Percentiles rank a stretch among this genome's conserved stretches.
These are phyloP conservation scores for Noctua janthe DNA, from an alignment of 2,888 invertebrate genomes.

Conservation along the genomic window DNA sequence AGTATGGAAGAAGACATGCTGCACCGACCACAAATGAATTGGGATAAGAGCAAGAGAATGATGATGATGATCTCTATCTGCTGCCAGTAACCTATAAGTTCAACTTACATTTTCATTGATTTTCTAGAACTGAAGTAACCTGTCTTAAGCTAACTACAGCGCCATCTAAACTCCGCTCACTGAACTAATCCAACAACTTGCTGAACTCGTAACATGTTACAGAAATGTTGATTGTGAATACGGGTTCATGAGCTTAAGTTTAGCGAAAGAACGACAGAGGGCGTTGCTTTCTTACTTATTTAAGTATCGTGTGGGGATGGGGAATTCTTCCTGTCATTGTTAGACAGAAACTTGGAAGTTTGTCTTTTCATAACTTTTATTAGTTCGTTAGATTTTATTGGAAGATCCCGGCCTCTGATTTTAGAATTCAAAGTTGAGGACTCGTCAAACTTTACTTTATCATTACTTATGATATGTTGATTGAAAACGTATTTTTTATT, in stretches of 20 bases:
- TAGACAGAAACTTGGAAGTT: background rate
- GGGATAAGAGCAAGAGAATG: too few species aligned
- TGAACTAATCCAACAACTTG: conserved; percentile 13
- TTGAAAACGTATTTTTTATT: too few species aligned
- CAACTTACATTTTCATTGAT: background rate
- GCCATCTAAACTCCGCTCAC: conserved; percentile 37
- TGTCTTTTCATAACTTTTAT: background rate
- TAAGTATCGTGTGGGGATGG: background rate
- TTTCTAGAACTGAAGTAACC: background rate
- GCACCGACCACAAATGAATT: too few species aligned
- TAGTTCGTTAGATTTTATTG: background rate
- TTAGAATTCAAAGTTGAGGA: background rate
- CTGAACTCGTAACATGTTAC: conserved; percentile 9
- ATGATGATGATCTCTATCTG: background rate
- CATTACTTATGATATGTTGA: too few species aligned
- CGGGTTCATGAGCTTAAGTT: background rate
- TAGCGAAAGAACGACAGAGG: conserved; percentile 10
- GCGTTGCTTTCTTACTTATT: conserved; percentile 10
- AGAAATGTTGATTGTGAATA: conserved; percentile 1
- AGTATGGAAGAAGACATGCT: too few species aligned
- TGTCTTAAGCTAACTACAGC: background rate
- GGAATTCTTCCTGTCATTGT: background rate
- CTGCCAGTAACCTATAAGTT: background rate
- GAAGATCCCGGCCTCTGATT: background rate
- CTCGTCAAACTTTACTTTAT: background rate